Conservation (phyloP, 2,113 vertebrate genomes). For the Serinus canaria region DNA sequence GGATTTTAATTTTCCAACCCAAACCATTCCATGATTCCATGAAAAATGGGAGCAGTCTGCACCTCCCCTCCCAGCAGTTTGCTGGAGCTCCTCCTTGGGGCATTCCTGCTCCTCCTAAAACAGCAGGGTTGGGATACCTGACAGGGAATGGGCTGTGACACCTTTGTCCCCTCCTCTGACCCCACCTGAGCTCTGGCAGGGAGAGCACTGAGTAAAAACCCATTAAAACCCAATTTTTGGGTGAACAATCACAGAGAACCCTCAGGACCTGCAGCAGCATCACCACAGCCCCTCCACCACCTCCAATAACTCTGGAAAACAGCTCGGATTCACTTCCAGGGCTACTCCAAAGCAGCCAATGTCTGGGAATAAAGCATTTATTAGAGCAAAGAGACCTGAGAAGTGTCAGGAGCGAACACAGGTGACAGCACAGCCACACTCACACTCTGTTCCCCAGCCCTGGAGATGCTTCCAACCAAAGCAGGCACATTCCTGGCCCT, state of each 20-base stretch:
- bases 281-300: not conserved
- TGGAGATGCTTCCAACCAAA: not conserved
- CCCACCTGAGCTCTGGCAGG: not conserved
- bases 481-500: not conserved
- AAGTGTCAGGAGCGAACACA: not conserved
- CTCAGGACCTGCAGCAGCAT: not conserved
- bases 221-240: not conserved
- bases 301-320: accelerated
- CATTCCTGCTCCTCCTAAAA: not conserved
- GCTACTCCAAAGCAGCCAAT: not conserved
- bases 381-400: not conserved
- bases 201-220: accelerated
- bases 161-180: not conserved
- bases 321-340: accelerated
- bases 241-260: accelerated
- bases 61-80: not conserved
- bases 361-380: not conserved
- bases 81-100: not conserved
- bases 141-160: not conserved
- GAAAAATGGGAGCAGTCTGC: accelerated
- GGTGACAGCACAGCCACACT: not conserved
- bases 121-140: not conserved
- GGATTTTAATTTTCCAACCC: not conserved
- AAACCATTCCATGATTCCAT: not conserved
- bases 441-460: not conserved